Percentiles rank a stretch among this genome's conserved stretches.
These are phyloP conservation scores for Zaprionus obscuricornis DNA, from an alignment of 2,888 invertebrate species.

Conservation along the genomic window DNA sequence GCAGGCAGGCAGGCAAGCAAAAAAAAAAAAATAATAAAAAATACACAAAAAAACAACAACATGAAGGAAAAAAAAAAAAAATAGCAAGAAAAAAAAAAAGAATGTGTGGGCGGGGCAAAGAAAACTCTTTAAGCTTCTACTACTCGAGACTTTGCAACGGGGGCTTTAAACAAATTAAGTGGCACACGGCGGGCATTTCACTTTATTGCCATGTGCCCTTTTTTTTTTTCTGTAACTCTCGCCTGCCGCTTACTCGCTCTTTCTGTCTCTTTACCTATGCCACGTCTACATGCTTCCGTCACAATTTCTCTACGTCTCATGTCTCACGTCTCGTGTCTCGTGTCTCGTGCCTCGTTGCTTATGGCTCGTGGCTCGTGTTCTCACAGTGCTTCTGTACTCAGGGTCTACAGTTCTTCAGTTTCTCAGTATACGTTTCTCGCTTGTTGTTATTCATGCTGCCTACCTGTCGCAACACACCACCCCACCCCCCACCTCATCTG, in stretches of 20 bases:
- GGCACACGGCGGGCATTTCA: conserved; percentile 66
- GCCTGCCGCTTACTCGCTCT: not conserved
- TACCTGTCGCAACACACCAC: conserved; percentile 24
- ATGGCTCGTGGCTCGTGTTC: conserved; percentile 5
- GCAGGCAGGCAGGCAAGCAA: not conserved
- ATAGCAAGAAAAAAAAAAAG: no score
- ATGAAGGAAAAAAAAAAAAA: no score
- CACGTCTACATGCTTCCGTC: not conserved
- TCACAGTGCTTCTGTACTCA: no score
- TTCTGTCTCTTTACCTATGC: conserved; percentile 8
- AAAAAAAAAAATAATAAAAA: no score
- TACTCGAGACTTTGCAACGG: conserved; percentile 46
- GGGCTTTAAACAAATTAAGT: conserved; percentile 71
- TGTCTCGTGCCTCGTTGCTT: not conserved
- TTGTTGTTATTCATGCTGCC: conserved; percentile 65
- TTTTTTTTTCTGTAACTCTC: not conserved
- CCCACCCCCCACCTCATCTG: not conserved
- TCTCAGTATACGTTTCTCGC: conserved; percentile 15
- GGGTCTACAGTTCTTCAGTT: no score
- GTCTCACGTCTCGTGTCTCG: no score
- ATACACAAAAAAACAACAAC: no score
- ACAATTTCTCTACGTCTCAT: no score
- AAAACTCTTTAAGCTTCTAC: conserved; percentile 50
- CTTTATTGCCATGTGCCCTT: conserved; percentile 55
- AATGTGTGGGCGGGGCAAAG: no score